Conservation (phyloP, 2,888 invertebrate genomes). For the Nineta flava region DNA sequence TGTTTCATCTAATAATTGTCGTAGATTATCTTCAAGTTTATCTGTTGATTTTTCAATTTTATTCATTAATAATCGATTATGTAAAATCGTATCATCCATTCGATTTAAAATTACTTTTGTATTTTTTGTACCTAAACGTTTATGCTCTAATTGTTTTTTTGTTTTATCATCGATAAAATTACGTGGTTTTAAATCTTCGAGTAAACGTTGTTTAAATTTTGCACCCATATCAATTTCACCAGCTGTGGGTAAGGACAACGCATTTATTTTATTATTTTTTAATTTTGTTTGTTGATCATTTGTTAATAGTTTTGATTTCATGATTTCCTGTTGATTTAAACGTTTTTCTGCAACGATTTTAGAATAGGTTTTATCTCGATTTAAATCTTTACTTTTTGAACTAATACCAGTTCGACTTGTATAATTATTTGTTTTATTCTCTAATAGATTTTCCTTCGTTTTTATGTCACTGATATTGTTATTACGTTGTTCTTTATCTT, state of each 20-base stretch:
- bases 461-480: constrained; percentile 20
- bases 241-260: constrained; percentile 26
- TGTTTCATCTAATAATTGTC: not conserved
- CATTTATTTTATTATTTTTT: constrained; percentile 5
- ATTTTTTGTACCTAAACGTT: not conserved
- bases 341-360: constrained; percentile 36
- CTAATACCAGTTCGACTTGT: constrained; percentile 18
- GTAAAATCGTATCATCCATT: not conserved
- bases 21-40: constrained; percentile 3
- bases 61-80: constrained; percentile 1
- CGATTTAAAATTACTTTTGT: constrained; percentile 2
- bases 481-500: constrained; percentile 17
- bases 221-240: constrained; percentile 34
- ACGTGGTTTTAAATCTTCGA: constrained; percentile 27
- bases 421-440: constrained; percentile 2
- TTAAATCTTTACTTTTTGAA: constrained; percentile 23
- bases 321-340: constrained; percentile 17
- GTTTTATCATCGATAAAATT: not conserved
- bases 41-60: not conserved
- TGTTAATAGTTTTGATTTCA: constrained; percentile 4
- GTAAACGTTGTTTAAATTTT: constrained; percentile 39
- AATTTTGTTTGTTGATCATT: not conserved
- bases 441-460: constrained; percentile 18
- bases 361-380: constrained; percentile 37
- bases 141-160: constrained; percentile 6